Conservation (phyloP, 2,888 invertebrate genomes). For the Eledone cirrhosa region DNA sequence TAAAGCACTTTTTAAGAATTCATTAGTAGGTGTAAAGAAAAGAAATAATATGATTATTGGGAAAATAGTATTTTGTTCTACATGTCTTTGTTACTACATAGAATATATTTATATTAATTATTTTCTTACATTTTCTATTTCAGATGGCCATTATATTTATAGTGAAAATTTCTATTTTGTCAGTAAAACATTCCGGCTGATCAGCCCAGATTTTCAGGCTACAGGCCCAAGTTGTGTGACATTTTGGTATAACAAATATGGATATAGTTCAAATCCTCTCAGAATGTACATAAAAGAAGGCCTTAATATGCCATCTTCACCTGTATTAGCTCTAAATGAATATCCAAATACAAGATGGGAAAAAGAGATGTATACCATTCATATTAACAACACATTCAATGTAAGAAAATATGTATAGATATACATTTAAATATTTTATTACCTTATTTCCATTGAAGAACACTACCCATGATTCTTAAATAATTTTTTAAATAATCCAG, state of each 20-base stretch:
- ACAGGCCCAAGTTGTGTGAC: slow-evolving; percentile 49
- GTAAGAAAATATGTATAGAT: slow-evolving; percentile 4
- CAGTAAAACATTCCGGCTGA: slow-evolving; percentile 51
- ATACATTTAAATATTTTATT: neutral
- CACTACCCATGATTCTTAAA: no score
- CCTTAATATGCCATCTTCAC: slow-evolving; percentile 38
- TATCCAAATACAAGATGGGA: slow-evolving; percentile 58
- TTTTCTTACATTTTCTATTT: neutral
- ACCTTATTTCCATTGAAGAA: neutral
- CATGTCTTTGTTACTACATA: no score
- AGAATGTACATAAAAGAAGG: slow-evolving; percentile 50
- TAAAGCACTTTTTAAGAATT: no score
- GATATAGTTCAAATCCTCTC: slow-evolving; percentile 45
- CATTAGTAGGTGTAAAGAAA: no score
- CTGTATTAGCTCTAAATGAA: slow-evolving; percentile 50
- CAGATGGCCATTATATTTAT: slow-evolving; percentile 57
- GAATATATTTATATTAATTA: no score
- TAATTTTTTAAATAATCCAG: no score
- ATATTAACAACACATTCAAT: neutral
- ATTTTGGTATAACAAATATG: slow-evolving; percentile 60
- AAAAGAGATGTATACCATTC: slow-evolving; percentile 33
- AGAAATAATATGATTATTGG: no score
- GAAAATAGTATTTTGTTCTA: no score
- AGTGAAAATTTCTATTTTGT: slow-evolving; percentile 49
- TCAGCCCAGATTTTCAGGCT: slow-evolving; percentile 48